phyloP scores from a whole-genome alignment of 2,888 invertebrate genomes.

The Drosophila pegasa region DNA sequence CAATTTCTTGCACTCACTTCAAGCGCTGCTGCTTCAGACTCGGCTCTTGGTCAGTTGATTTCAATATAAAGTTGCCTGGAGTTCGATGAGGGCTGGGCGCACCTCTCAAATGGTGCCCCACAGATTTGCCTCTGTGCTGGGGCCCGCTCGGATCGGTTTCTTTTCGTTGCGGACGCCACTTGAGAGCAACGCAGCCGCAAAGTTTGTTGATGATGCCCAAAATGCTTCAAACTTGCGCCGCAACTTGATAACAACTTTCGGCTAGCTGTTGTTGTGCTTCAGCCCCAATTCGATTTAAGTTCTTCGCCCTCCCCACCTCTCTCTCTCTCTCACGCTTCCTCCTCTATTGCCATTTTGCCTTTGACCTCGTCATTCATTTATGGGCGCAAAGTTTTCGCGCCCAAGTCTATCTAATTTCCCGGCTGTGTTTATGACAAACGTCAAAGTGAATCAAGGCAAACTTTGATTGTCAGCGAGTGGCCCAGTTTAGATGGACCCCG shows the following conservation, averaged over 20 bases:
- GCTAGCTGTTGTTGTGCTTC: slow-evolving; percentile 20
- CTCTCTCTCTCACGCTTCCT: no score
- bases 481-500: slow-evolving; percentile 9
- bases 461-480: slow-evolving; percentile 46
- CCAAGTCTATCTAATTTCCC: slow-evolving; percentile 42
- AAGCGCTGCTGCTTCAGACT: not conserved
- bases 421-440: slow-evolving; percentile 47
- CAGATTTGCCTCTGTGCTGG: slow-evolving; percentile 8
- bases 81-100: slow-evolving; percentile 16
- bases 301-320: slow-evolving; percentile 2
- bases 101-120: slow-evolving; percentile 1
- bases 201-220: slow-evolving; percentile 34
- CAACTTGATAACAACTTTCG: slow-evolving; percentile 50
- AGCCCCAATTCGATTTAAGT: slow-evolving; percentile 63
- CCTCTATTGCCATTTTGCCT: slow-evolving; percentile 37
- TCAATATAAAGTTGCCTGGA: not conserved
- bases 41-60: not conserved
- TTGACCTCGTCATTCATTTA: slow-evolving; percentile 46
- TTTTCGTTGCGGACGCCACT: slow-evolving; percentile 4
- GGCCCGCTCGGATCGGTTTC: slow-evolving; percentile 13
- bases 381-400: slow-evolving; percentile 30
- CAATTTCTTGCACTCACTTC: not conserved
- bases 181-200: slow-evolving; percentile 28
- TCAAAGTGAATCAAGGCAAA: slow-evolving; percentile 32
- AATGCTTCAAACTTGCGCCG: slow-evolving; percentile 49